Evolutionary conservation across 2,888 invertebrate genomes (phyloP).

Genomic region (Tetranychus piercei): DNA sequence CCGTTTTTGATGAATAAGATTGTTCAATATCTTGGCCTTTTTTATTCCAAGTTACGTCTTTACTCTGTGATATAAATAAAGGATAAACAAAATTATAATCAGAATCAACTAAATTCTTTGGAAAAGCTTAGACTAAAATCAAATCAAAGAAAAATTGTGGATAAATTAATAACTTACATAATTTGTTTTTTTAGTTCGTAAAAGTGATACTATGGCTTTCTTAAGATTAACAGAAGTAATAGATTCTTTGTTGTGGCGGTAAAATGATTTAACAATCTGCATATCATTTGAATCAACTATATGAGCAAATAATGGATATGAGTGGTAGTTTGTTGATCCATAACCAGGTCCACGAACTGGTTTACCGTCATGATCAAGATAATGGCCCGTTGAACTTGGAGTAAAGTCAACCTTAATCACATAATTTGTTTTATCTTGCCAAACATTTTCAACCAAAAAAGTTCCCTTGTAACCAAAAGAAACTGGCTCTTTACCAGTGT

Average conservation of each 20-base stretch:
- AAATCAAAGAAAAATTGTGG: neutral
- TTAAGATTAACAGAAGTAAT: conserved; percentile 17
- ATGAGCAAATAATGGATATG: conserved; percentile 12
- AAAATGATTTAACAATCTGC: conserved; percentile 11
- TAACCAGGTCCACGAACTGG: neutral
- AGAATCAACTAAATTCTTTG: neutral
- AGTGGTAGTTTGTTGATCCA: conserved; percentile 2
- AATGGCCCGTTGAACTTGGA: neutral
- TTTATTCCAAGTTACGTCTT: conserved; percentile 8
- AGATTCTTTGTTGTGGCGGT: conserved; percentile 15
- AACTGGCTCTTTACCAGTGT: conserved; percentile 19
- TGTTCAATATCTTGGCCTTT: conserved; percentile 10
- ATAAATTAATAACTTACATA: neutral
- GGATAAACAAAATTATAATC: neutral
- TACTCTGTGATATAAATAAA: neutral
- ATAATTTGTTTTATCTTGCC: conserved; percentile 18
- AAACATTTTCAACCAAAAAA: conserved; percentile 20
- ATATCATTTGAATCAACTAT: conserved; percentile 8
- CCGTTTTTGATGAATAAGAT: conserved; percentile 6
- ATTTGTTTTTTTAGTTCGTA: conserved; percentile 15
- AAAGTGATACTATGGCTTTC: conserved; percentile 14
- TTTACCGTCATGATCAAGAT: conserved; percentile 14
- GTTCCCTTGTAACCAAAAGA: conserved; percentile 16
- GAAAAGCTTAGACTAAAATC: neutral
- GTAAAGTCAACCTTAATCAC: conserved; percentile 10